Evolutionary conservation across 2,797 vertebrate genomes (phyloP).

Genomic region (Lagorchestes hirsutus): DNA sequence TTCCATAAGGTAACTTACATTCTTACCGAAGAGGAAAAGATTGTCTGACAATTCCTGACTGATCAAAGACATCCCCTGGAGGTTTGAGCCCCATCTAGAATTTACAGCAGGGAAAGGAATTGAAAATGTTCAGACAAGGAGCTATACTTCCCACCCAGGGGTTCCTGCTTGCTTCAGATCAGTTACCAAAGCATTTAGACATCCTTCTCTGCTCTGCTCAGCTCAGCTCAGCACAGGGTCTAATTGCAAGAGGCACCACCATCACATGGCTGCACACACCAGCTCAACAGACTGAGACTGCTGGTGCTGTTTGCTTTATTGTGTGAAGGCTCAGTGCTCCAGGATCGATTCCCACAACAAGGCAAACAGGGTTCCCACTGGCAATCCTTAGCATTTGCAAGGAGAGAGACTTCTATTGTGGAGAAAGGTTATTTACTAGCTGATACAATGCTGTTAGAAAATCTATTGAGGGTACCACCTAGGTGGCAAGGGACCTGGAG

Average conservation of each 20-base stretch:
- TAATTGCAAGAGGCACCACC: slow-evolving; percentile 31
- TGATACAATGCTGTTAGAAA: neutral
- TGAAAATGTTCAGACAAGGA: neutral
- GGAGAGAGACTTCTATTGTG: slow-evolving; percentile 32
- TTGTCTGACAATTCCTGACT: slow-evolving; percentile 5
- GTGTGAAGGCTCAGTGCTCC: neutral
- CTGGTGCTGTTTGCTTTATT: neutral
- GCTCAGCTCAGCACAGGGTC: neutral
- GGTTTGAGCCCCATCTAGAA: neutral
- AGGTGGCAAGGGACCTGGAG: neutral
- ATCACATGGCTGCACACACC: neutral
- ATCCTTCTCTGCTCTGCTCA: neutral
- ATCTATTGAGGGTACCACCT: neutral
- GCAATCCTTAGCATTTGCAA: slow-evolving; percentile 30
- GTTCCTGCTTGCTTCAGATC: slow-evolving; percentile 5
- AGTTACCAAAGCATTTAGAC: slow-evolving; percentile 22
- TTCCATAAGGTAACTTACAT: neutral
- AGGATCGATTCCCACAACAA: neutral
- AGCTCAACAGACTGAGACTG: neutral
- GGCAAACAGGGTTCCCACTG: slow-evolving; percentile 33
- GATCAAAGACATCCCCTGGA: slow-evolving; percentile 2
- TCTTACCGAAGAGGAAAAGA: neutral
- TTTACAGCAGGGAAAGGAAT: neutral
- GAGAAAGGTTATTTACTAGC: neutral
- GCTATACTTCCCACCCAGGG: neutral